Percentiles rank a stretch among this genome's conserved stretches.
phyloP scores from a whole-genome alignment of 2,113 vertebrate genomes.

The Garra rufa region DNA sequence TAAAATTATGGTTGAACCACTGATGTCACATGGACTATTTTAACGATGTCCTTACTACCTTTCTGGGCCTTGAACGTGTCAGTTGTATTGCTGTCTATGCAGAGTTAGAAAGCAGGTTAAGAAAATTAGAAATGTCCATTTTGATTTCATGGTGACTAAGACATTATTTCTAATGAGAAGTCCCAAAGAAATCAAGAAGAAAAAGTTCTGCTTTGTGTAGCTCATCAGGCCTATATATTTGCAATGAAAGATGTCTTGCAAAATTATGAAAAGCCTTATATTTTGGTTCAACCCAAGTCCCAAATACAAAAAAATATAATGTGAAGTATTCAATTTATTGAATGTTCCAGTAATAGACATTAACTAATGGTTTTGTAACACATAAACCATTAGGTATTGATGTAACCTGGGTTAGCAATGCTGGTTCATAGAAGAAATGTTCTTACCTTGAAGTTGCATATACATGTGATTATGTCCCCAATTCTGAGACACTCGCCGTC shows the following conservation, averaged over 20 bases:
- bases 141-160: not conserved
- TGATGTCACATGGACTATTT: no score
- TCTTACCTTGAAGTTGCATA: slow-evolving; percentile 99
- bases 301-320: not conserved
- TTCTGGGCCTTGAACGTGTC: no score
- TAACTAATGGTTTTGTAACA: not conserved
- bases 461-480: slow-evolving; percentile 97
- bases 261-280: not conserved
- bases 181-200: not conserved
- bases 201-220: not conserved
- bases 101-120: not conserved
- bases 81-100: no score
- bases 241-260: not conserved
- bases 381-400: not conserved
- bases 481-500: slow-evolving; percentile 97
- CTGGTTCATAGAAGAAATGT: not conserved
- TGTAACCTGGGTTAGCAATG: not conserved
- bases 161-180: not conserved
- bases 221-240: not conserved
- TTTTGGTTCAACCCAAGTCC: not conserved
- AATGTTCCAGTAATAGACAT: not conserved
- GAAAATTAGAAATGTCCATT: not conserved
- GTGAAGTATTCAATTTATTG: not conserved
- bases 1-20: no score
- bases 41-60: no score